Percentiles rank a stretch among this genome's conserved stretches.
Conservation (phyloP, 2,888 invertebrate genomes). For the Cataglyphis altisquamis region DNA sequence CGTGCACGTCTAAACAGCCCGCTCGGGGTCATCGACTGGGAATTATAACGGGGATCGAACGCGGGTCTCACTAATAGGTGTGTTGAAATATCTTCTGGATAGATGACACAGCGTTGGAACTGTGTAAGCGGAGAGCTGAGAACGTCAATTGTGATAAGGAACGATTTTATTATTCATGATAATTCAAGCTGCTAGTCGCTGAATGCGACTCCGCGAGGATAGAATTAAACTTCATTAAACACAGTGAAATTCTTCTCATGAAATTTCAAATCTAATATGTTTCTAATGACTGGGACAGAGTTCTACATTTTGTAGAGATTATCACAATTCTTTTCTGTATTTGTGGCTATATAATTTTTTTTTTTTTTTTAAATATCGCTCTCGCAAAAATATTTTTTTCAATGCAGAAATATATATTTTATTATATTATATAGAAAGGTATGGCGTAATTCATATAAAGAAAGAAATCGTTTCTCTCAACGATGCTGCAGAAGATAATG, state of each 20-base stretch:
- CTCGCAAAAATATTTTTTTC: neutral
- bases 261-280: neutral
- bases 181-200: neutral
- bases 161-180: slow-evolving; percentile 4
- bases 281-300: neutral
- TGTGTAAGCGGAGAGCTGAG: neutral
- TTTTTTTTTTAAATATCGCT: neutral
- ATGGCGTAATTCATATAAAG: neutral
- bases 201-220: neutral
- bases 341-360: neutral
- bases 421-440: neutral
- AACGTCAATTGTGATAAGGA: neutral
- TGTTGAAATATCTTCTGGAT: neutral
- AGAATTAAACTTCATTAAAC: slow-evolving; percentile 1
- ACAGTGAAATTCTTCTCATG: neutral
- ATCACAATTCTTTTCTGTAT: neutral
- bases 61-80: neutral
- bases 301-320: neutral
- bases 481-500: neutral
- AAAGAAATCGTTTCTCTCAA: neutral
- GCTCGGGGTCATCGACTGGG: neutral
- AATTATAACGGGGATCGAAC: neutral
- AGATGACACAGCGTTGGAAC: neutral
- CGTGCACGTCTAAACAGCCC: neutral
- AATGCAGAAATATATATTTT: neutral